Evolutionary conservation across 2,797 vertebrate species (phyloP), one percentile per base, ranked within the genome.

Genomic region (Gastrophryne carolinensis): DNA sequence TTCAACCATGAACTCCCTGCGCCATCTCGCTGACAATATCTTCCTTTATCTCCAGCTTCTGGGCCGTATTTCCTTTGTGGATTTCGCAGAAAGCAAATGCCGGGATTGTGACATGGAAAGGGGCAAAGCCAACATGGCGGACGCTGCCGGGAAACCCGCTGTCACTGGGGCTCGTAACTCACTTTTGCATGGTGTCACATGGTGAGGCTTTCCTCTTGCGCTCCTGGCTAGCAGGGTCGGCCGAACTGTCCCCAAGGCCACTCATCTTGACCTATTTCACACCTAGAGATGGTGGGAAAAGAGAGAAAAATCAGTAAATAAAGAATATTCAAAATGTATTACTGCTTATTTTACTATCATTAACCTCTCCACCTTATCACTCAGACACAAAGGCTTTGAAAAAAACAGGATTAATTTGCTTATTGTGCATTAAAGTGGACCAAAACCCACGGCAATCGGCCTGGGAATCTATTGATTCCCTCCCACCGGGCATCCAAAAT

Each of bases 171-270:
- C 19, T 13, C 30, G 0, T 4, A 15, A 68, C 82, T 66, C 89
- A 98, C 96, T 94, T 98, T 81, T 94, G 94, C 65, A 92, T 93
- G 53, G 93, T 94, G 84, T 98, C 94, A 71, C 95, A 97, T 80
- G 94, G 95, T 0, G 95, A 94, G 81, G 93, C 92, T 86, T 94
- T 98, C 84, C 96, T 94, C 89, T 98, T 98, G 79, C 93, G 94
- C 61, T 98, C 95, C 29, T 90, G 86, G 83, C 91, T 91, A 80
- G 89, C 86, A 73, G 94, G 92, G 86, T 98, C 96, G 12, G 92
- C 91, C 77, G 92, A 92, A 83, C 90, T 93, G 87, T 98, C 95
- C 89, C 95, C 95, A 29, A 95, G 91, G 84, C 94, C 93, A 87
- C 96, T 98, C 96, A 98, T 98, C 85, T 90, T 94, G 90, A 93